phyloP scores from a whole-genome alignment of 1,140 invertebrate species.

The Pseudachorutes palmiensis region DNA sequence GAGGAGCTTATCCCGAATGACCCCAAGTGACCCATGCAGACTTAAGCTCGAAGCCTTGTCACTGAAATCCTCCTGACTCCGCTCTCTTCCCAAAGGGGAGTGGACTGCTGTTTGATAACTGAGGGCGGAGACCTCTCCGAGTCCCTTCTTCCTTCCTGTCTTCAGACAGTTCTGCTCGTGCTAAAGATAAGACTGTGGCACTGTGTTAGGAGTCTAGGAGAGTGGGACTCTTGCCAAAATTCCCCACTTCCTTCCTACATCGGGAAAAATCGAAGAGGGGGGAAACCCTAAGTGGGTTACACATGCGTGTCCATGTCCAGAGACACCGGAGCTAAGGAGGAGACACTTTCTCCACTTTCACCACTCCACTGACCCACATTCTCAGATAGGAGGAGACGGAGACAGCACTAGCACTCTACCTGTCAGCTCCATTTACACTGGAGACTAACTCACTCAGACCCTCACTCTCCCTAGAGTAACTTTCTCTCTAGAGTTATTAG shows the following conservation, averaged over 20 bases:
- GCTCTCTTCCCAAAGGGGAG: neutral
- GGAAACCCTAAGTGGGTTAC: neutral
- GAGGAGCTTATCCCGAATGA: neutral
- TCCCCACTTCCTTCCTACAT: neutral
- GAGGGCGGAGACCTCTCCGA: neutral
- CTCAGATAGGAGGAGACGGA: neutral
- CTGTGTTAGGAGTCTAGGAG: neutral
- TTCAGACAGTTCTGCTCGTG: neutral
- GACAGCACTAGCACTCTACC: neutral
- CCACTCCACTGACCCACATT: neutral
- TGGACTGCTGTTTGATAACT: neutral
- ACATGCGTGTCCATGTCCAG: neutral
- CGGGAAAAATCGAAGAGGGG: constrained; percentile 8
- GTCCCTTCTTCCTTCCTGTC: neutral
- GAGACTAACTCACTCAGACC: neutral
- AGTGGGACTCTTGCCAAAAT: neutral
- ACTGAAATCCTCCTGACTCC: no score
- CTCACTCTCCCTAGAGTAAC: neutral
- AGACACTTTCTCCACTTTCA: neutral
- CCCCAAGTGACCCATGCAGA: no score
- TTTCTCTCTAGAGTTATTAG: neutral
- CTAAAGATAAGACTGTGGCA: neutral
- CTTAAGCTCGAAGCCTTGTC: no score
- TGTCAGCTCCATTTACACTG: neutral
- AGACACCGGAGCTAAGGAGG: no score